phyloP scores from a whole-genome alignment of 1,140 invertebrate species.

The Proctacanthus coquilletti region DNA sequence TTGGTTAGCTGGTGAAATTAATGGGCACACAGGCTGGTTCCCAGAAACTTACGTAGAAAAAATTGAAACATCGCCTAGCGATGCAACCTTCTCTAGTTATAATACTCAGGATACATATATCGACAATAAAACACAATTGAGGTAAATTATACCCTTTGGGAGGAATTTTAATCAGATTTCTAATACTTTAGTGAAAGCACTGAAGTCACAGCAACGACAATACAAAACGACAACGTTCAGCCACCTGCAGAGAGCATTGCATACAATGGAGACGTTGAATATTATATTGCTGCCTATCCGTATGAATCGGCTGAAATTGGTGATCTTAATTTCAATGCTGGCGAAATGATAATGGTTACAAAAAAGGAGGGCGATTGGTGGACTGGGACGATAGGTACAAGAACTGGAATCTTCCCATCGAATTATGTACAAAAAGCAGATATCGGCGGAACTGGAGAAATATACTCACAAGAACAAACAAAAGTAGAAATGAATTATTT shows the following conservation, averaged over 20 bases:
- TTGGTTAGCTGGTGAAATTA: constrained; percentile 88
- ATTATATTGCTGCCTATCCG: constrained; percentile 71
- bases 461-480: no score
- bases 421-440: constrained; percentile 63
- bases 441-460: constrained; percentile 13
- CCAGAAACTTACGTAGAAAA: constrained; percentile 91
- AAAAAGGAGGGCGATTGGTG: constrained; percentile 96
- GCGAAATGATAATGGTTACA: constrained; percentile 74
- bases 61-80: constrained; percentile 32
- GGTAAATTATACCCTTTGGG: background rate
- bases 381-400: constrained; percentile 75
- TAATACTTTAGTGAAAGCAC: constrained; percentile 37
- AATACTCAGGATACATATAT: constrained; percentile 12
- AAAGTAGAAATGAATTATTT: no score
- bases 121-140: constrained; percentile 9
- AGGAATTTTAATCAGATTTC: background rate
- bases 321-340: constrained; percentile 81
- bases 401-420: constrained; percentile 86
- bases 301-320: constrained; percentile 77
- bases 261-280: constrained; percentile 40
- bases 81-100: constrained; percentile 6
- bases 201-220: constrained; percentile 9
- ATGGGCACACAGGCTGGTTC: constrained; percentile 85
- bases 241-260: background rate
- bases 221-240: constrained; percentile 1